Percentiles rank a stretch among this genome's conserved stretches.
Conservation (phyloP, 37 sponge, comb jelly and placozoan genomes). For the Hormiphora californensis region DNA sequence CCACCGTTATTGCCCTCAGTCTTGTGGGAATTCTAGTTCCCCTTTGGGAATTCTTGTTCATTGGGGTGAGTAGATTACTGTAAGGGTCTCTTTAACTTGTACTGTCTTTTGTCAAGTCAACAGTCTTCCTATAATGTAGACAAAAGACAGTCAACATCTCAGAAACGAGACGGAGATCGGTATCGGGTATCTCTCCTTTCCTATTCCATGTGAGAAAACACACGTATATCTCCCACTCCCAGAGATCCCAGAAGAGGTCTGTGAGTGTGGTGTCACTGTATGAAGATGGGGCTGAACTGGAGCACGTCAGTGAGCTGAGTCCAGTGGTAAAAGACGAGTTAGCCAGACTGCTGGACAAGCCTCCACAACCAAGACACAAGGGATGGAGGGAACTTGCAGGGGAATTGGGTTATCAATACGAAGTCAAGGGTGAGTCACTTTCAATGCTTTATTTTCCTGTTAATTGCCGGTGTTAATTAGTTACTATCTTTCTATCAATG, state of each 20-base stretch:
- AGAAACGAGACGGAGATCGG: too few relatives aligned
- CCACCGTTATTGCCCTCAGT: slow-evolving; percentile 48
- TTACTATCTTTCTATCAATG: too few relatives aligned
- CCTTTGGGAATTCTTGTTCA: slow-evolving; percentile 35
- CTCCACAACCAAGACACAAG: background rate
- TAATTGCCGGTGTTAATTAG: too few relatives aligned
- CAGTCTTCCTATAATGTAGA: too few relatives aligned
- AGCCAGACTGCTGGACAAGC: slow-evolving; percentile 19
- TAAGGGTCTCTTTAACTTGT: too few relatives aligned
- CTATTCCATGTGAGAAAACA: too few relatives aligned
- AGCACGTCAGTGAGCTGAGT: slow-evolving; percentile 45
- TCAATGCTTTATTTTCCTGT: too few relatives aligned
- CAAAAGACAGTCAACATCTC: too few relatives aligned
- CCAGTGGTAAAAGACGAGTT: background rate
- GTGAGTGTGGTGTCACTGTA: slow-evolving; percentile 19
- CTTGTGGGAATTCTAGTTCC: slow-evolving; percentile 50
- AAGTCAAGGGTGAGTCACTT: slow-evolving; percentile 40
- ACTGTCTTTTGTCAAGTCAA: too few relatives aligned
- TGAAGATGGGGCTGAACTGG: slow-evolving; percentile 38
- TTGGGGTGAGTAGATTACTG: slow-evolving; percentile 49
- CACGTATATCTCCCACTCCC: too few relatives aligned
- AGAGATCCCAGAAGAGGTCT: background rate
- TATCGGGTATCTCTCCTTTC: too few relatives aligned
- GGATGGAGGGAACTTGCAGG: slow-evolving; percentile 34
- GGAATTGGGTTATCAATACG: slow-evolving; percentile 44